phyloP scores from a whole-genome alignment of 2,888 invertebrate species.

The Lasioglossum oenotherae region DNA sequence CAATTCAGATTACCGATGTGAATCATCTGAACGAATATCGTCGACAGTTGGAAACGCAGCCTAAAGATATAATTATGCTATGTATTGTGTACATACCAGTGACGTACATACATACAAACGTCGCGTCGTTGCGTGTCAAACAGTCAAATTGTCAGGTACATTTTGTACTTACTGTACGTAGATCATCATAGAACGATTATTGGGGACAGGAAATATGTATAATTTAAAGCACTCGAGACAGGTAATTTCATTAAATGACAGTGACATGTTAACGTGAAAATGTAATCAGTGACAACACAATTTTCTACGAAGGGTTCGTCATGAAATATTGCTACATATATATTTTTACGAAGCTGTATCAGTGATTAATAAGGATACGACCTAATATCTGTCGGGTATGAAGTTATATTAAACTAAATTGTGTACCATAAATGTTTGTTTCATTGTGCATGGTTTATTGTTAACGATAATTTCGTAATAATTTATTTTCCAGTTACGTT shows the following conservation, averaged over 20 bases:
- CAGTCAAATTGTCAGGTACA: not conserved
- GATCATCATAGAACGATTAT: not conserved
- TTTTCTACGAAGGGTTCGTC: not conserved
- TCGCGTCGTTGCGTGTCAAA: not conserved
- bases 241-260: not conserved
- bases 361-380: not conserved
- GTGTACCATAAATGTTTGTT: not conserved
- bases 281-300: not conserved
- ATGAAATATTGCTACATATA: not conserved
- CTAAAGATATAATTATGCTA: not conserved
- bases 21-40: not conserved
- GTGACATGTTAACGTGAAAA: not conserved
- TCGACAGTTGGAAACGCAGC: slow-evolving; percentile 19
- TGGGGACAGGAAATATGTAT: not conserved
- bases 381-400: not conserved
- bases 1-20: not conserved
- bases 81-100: too few species aligned
- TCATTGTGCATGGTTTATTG: too few species aligned
- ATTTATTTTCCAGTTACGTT: slow-evolving; percentile 14
- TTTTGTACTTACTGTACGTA: not conserved
- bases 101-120: not conserved
- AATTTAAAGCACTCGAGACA: not conserved
- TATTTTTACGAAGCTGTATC: not conserved
- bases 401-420: not conserved
- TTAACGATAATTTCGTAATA: not conserved